Base-by-base conservation (phyloP, 1,140 invertebrate species). In the Campoletis sonorensis region DNA sequence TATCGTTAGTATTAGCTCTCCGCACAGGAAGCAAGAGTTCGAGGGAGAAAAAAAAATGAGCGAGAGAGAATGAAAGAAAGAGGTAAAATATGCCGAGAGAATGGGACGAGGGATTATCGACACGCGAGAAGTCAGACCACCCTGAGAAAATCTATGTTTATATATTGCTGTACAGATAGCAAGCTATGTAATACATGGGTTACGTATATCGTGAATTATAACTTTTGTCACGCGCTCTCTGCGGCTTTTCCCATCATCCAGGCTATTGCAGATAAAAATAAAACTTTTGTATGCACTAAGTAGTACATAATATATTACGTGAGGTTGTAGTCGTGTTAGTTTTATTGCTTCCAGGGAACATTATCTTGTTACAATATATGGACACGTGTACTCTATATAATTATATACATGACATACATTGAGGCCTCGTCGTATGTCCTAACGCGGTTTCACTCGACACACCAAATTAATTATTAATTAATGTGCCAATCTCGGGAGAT, bases 81-180 rank as follows among this genome's bases (percentile, higher is more conserved):
- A 64, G 23, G 64, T 54, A 67, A 72, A 72, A 72, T 72, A 75
- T 49, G 54, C 23, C 21, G 45, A 75, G 49, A 75, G 72, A 54
- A 75, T 75, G 45, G 72, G 72, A 75, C 72, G 72, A 75, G 72
- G 72, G 72, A 75, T 75, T 75, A 75, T 75, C 72, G 72, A 75
- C 72, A 75, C 72, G 72, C 72, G 72, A 75, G 72, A 54, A 75
- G 72, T 75, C 71, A 73, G 37, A 45, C 33, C 37, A 18, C 27
- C 71, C 37, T 73, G 40, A 18, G 40, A 73, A 73, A 73, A 49
- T 23, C 33, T 54, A 75, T 75, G 23, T 49, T 45, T 49, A 18
- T 72, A 45, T 49, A 49, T 72, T 26, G 30, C 15, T 64, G 27
- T 73, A 49, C 40, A 49, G 40, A 73, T 73, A 49, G 21, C 3